These are phyloP conservation scores for Mohoua ochrocephala DNA, from an alignment of 2,113 vertebrate genomes.

Conservation along the genomic window DNA sequence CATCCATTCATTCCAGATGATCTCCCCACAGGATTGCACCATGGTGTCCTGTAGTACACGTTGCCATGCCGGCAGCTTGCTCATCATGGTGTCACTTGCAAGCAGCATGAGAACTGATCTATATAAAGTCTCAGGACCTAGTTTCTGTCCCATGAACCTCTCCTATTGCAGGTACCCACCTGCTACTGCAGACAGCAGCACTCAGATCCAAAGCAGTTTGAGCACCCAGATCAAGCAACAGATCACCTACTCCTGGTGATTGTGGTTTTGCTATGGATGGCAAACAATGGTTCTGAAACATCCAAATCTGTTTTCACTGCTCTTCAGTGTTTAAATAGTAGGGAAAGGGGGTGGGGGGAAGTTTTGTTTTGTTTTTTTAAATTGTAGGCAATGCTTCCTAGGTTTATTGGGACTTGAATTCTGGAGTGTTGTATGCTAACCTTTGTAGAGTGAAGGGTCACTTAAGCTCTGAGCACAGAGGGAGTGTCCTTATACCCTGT, in stretches of 20 bases:
- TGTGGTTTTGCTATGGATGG: background rate
- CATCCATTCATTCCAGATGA: background rate
- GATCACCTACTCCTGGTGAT: background rate
- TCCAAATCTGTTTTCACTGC: background rate
- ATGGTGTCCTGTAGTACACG: background rate
- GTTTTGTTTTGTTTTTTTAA: background rate
- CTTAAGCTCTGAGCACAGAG: background rate
- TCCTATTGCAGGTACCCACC: background rate
- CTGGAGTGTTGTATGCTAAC: background rate
- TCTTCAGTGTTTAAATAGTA: background rate
- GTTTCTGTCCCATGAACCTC: background rate
- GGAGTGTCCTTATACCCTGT: background rate
- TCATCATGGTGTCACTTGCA: background rate
- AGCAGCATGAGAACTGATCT: background rate
- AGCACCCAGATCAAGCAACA: background rate
- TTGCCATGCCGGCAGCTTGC: background rate
- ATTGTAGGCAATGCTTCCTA: background rate
- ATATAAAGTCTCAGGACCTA: fast-evolving
- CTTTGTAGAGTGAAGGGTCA: background rate
- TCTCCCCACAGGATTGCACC: background rate
- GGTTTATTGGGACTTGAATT: background rate
- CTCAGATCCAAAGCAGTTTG: background rate
- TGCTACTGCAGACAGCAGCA: background rate
- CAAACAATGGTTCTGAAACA: background rate
- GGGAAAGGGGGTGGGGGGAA: fast-evolving